Evolutionary conservation across 2,113 vertebrate genomes (phyloP).

Genomic region (Lonchura striata): DNA sequence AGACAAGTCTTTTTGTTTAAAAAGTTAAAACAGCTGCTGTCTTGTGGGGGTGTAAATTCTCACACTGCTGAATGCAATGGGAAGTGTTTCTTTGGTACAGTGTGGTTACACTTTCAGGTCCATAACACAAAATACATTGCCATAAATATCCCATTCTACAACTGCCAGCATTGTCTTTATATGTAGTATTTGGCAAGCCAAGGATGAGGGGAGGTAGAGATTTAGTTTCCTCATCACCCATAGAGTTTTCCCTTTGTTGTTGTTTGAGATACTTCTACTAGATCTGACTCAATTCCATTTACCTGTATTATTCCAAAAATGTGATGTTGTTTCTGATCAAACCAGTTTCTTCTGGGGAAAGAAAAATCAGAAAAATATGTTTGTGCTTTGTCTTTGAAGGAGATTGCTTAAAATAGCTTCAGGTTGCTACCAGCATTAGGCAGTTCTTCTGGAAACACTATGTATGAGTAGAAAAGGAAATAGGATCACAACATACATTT

Average conservation of each 20-base stretch:
- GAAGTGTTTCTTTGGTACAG: not conserved
- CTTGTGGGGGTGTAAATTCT: not conserved
- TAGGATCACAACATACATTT: constrained; percentile 50
- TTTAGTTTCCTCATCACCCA: not conserved
- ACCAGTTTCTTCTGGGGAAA: not conserved
- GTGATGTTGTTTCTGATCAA: not conserved
- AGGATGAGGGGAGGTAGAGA: not conserved
- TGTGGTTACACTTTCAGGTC: not conserved
- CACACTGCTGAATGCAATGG: not conserved
- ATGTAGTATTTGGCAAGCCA: not conserved
- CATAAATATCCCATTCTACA: not conserved
- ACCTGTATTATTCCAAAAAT: not conserved
- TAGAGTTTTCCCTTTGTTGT: not conserved
- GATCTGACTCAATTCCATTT: not conserved
- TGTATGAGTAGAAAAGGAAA: constrained; percentile 44
- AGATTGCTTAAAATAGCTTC: constrained; percentile 9
- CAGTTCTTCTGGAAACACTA: constrained; percentile 22
- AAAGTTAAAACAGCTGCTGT: not conserved
- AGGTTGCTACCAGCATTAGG: constrained; percentile 5
- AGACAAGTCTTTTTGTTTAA: not conserved
- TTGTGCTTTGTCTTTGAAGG: not conserved
- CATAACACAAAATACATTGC: not conserved
- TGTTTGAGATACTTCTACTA: not conserved
- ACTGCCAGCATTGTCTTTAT: not conserved
- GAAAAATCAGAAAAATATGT: not conserved